Evolutionary conservation across 2,797 vertebrate species (phyloP).

Genomic region (Micromesistius poutassou): DNA sequence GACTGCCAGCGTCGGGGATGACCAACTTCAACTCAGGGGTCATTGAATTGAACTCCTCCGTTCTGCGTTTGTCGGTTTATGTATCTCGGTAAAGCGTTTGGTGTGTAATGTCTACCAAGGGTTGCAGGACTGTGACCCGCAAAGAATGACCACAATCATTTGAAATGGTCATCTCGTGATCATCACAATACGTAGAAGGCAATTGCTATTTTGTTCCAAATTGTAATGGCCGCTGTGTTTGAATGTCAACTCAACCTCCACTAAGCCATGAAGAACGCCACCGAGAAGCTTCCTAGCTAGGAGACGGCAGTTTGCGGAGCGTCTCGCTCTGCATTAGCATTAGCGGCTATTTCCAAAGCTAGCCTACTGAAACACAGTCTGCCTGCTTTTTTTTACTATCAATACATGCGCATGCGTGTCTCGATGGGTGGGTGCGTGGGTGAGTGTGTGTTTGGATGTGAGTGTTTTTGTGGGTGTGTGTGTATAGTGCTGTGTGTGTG

Average conservation of each 20-base stretch:
- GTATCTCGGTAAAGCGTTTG: not conserved
- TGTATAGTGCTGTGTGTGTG: conserved; percentile 1
- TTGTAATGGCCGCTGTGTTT: not conserved
- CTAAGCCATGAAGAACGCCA: not conserved
- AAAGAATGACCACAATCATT: not conserved
- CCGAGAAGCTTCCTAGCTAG: conserved; percentile 12
- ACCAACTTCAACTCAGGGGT: not conserved
- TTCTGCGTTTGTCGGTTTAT: not conserved
- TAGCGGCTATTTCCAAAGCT: conserved; percentile 43
- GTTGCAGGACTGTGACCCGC: not conserved
- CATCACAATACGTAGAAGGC: not conserved
- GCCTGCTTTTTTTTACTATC: conserved; percentile 18
- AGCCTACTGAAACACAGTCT: conserved; percentile 21
- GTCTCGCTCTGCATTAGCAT: conserved; percentile 37
- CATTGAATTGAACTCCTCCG: not conserved
- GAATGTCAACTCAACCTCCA: not conserved
- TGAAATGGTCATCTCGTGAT: not conserved
- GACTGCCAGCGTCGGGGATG: not conserved
- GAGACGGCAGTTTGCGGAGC: conserved; percentile 11
- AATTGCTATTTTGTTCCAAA: not conserved
- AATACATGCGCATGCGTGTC: conserved; percentile 5
- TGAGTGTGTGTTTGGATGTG: conserved; percentile 7
- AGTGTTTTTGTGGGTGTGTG: conserved; percentile 19
- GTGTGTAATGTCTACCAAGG: not conserved
- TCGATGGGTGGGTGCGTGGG: conserved; percentile 7